Base-by-base conservation (phyloP, 35 echinoderm and acorn worm species). In the Apostichopus parvimensis region DNA sequence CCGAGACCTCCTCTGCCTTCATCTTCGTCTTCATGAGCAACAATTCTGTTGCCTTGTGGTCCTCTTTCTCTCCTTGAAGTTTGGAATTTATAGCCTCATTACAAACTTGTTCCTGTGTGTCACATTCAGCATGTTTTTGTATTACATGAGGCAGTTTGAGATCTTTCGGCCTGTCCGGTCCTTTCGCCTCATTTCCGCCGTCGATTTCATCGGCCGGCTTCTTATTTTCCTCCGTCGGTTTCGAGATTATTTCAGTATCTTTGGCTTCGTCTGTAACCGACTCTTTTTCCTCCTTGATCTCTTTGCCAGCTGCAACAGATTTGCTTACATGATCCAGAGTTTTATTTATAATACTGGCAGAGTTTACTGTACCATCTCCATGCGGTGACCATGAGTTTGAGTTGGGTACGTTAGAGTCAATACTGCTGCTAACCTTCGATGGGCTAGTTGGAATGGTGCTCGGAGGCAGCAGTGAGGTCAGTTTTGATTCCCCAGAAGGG, bases 1-100 rank as follows among this genome's bases (percentile, higher is more conserved):
- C 23, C 59, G 13, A 1, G 8, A 26, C 62, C 53, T 72, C 57
- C 5, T 21, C 60, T 6, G 56, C 4, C 17, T 20, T 84, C 22
- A 66, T 88, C 53, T 66, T 88, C 52, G 86, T 88, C 86, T 88
- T 88, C 21, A 64, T 45, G n/a, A 68, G 23, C 13, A 88, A 64
- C 21, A 88, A 34, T 0, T 88, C 86, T 8, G 64, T 73, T 9
- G 86, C 86, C 60, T 68, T 88, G 20, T 66, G 24, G 24, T 73
- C 62, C 12, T 53, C 20, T 72, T 75, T 66, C 64, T 66, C 18
- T 58, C 57, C 26, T 65, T 9, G 78, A 11, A 4, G 52, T 80
- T 80, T 15, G 5, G 52, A 18, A 12, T 8, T 18, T 24, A 23
- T 80, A 18, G 11, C 64, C 0, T 22, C 21, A 34, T 11, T 80